Base-by-base conservation (phyloP, 2,113 vertebrate species). In the Archocentrus centrarchus region DNA sequence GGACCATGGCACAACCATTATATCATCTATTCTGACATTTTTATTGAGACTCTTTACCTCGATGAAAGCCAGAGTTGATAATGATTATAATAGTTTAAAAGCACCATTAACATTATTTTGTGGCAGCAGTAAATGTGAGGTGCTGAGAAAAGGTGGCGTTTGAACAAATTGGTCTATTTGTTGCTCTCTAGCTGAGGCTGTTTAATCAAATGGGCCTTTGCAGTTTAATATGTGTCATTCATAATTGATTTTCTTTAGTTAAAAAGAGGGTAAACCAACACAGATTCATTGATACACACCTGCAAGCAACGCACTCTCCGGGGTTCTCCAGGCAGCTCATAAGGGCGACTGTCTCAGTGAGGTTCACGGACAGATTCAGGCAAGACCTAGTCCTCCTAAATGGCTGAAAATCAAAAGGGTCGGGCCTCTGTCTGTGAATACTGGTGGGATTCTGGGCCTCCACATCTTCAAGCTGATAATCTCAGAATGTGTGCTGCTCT, bases 61-160 rank as follows among this genome's bases (percentile, higher is more conserved):
- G 10, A 73, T 84, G 27, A 27, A 50, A 6, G 32, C 53, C n/a
- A 1, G 47, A 90, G 57, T 24, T 68, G 53, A 35, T 47, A 59
- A 70, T 32, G 4, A 80, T 79, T 70, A 57, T n/a, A 20, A 53
- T 66, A 0, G 80, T 41, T 59, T 66, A 53, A 79, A 64, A 68
- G 63, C 77, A 3, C 73, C 47, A 73, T 81, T 84, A 62, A 47
- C 59, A 75, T 84, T 58, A 57, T 81, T 82, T 55, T 63, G 60
- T 79, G 15, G 15, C 57, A 37, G 86, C 37, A 15, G 68, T 50
- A 7, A 63, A 63, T 58, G 59, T 64, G 63, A 47, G 30, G 81
- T 37, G 32, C 53, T 41, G 59, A 47, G 60, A 80, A 30, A 53
- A 55, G 44, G 22, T 79, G 86, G 80, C 77, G 83, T 83, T 85